Evolutionary conservation across 2,888 invertebrate species (phyloP).

Genomic region (Stictocephala bisonia): DNA sequence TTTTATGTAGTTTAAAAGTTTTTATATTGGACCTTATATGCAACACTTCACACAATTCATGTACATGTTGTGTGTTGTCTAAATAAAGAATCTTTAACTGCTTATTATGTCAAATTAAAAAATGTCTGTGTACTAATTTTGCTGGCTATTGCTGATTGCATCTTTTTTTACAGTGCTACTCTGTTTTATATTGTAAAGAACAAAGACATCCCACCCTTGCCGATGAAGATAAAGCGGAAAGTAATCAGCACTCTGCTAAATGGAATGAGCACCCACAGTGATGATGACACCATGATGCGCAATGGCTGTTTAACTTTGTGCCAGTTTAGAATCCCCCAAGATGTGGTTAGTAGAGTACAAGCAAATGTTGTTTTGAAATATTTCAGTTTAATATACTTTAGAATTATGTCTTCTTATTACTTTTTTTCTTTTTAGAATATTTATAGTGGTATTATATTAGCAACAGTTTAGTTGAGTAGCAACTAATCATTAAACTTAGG

Average conservation of each 20-base stretch:
- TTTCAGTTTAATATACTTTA: too few relatives aligned
- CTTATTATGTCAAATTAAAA: too few relatives aligned
- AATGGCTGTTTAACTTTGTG: conserved; percentile 96
- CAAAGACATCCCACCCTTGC: conserved; percentile 70
- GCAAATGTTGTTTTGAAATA: background rate
- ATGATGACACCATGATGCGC: conserved; percentile 94
- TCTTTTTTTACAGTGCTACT: conserved; percentile 82
- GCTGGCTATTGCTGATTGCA: too few relatives aligned
- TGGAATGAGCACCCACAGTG: conserved; percentile 87
- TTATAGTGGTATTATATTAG: too few relatives aligned
- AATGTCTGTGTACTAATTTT: too few relatives aligned
- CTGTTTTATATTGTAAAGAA: conserved; percentile 95
- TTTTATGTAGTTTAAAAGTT: too few relatives aligned
- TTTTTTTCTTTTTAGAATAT: too few relatives aligned
- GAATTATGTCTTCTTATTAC: background rate
- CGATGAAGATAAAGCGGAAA: conserved; percentile 76
- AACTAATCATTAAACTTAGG: background rate
- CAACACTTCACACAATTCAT: too few relatives aligned
- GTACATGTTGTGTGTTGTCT: too few relatives aligned
- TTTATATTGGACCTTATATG: too few relatives aligned
- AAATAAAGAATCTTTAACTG: too few relatives aligned
- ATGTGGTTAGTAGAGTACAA: conserved; percentile 78
- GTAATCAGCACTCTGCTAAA: conserved; percentile 86
- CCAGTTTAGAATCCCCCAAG: conserved; percentile 92
- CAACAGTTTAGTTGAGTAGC: background rate